Evolutionary conservation across 2,113 vertebrate genomes (phyloP).

Genomic region (Callospermophilus lateralis): DNA sequence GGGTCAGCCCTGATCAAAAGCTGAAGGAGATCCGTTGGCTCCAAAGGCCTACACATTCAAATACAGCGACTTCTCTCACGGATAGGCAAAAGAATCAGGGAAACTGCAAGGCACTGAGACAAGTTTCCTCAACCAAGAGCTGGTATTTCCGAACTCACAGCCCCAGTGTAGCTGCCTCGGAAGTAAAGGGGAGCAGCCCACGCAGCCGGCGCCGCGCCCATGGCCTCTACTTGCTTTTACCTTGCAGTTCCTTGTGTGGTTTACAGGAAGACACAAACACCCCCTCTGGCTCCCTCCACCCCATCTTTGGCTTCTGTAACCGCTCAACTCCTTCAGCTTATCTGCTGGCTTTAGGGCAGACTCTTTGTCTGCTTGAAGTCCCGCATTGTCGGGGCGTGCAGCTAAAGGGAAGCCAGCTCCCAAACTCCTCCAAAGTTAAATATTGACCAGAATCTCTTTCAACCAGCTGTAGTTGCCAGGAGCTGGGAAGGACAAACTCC

Average conservation of each 20-base stretch:
- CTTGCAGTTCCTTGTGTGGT: not conserved
- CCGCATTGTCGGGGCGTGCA: constrained; percentile 74
- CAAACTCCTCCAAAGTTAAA: constrained; percentile 85
- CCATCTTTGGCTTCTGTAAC: constrained; percentile 75
- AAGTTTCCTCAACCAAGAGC: not conserved
- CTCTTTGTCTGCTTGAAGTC: constrained; percentile 87
- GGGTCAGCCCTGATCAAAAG: not conserved
- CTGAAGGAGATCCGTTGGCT: not conserved
- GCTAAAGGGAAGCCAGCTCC: constrained; percentile 78
- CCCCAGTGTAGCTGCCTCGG: not conserved
- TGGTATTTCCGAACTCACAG: constrained; percentile 19
- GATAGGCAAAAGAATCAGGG: not conserved
- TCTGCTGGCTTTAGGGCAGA: constrained; percentile 63
- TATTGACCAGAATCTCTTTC: constrained; percentile 85
- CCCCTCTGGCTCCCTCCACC: not conserved
- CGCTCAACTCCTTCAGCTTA: constrained; percentile 65
- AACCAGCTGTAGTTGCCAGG: not conserved
- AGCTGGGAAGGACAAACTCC: not conserved
- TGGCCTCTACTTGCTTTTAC: constrained; percentile 63
- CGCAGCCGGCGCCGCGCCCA: not conserved
- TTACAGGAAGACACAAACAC: constrained; percentile 14
- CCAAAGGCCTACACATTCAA: constrained; percentile 47
- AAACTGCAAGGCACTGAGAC: not conserved
- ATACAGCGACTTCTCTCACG: constrained; percentile 7
- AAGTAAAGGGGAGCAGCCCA: constrained; percentile 49